These are phyloP conservation scores for Argya squamiceps DNA, from an alignment of 2,797 vertebrate genomes.

Conservation along the genomic window DNA sequence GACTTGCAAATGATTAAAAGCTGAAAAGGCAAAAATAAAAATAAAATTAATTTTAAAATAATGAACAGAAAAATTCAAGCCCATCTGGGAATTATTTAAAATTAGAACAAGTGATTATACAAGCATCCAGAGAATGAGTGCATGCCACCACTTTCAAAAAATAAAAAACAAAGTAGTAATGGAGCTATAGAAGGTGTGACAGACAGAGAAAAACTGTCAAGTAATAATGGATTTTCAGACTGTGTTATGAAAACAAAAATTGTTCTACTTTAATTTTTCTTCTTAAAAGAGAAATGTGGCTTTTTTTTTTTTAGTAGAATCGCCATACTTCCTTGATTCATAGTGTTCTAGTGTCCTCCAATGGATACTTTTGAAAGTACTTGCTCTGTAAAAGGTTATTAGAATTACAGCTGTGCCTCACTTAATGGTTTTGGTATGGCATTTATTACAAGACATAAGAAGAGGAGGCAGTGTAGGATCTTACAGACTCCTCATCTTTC, in stretches of 20 bases:
- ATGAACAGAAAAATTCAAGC: background rate
- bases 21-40: background rate
- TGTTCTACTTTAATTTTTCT: background rate
- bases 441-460: background rate
- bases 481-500: background rate
- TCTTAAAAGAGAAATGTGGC: background rate
- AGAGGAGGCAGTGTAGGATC: background rate
- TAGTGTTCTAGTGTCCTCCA: conserved; percentile 80
- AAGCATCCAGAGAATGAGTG: background rate
- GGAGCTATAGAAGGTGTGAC: background rate
- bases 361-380: conserved; percentile 73
- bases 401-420: background rate
- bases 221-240: background rate
- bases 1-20: background rate
- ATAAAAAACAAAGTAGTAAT: background rate
- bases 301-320: background rate
- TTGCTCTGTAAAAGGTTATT: background rate
- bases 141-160: background rate
- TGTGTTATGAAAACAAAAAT: background rate
- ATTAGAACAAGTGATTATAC: background rate
- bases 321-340: conserved; percentile 32
- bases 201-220: background rate
- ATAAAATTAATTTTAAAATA: background rate
- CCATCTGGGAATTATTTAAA: background rate
- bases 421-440: background rate